Evolutionary conservation across 2,797 vertebrate genomes (phyloP).

Genomic region (Echeneis naucrates): DNA sequence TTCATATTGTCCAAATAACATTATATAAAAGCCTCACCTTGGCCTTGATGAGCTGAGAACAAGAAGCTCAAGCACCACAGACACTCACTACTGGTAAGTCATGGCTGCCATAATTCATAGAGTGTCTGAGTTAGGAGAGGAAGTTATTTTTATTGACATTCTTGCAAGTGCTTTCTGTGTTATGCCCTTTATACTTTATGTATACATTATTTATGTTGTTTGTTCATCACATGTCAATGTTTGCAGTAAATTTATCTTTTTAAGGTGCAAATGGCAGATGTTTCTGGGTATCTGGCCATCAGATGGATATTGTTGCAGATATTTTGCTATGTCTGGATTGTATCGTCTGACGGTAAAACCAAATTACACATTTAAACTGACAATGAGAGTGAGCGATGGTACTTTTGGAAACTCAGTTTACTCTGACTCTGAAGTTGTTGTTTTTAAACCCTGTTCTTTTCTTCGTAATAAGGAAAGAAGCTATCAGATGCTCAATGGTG

Average conservation of each 20-base stretch:
- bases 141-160: neutral
- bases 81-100: conserved; percentile 35
- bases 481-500: neutral
- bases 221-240: neutral
- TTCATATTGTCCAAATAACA: neutral
- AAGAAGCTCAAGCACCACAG: neutral
- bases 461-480: too few species aligned
- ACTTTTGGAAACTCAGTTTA: too few species aligned
- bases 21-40: neutral
- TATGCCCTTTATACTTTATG: too few species aligned
- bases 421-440: too few species aligned
- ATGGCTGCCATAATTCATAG: neutral
- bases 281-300: conserved; percentile 16
- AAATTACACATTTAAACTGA: neutral
- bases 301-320: conserved; percentile 29
- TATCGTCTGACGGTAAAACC: conserved; percentile 57
- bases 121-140: neutral
- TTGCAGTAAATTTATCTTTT: conserved; percentile 7
- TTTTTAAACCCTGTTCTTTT: too few species aligned
- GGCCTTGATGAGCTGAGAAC: neutral
- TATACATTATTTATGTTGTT: neutral
- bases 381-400: too few species aligned
- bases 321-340: conserved; percentile 45
- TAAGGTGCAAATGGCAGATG: conserved; percentile 47
- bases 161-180: neutral